These are phyloP conservation scores for Corythoichthys haematopterus DNA, from an alignment of 2,113 vertebrate species.

Conservation along the genomic window DNA sequence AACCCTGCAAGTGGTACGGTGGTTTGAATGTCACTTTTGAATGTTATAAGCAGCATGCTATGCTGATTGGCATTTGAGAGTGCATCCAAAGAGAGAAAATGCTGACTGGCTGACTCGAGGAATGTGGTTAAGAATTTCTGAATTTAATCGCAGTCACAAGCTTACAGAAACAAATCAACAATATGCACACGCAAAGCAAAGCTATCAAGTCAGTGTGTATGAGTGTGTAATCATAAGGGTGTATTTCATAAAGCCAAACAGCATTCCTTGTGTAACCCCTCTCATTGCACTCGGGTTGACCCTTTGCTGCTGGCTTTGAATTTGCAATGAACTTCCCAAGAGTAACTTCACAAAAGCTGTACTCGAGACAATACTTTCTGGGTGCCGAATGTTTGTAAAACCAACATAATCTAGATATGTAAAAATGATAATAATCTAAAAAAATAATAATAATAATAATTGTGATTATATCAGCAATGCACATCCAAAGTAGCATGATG, in stretches of 20 bases:
- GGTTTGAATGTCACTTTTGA: constrained; percentile 6
- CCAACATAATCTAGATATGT: constrained; percentile 21
- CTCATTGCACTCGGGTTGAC: constrained; percentile 45
- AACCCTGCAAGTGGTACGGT: too few species aligned
- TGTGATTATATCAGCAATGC: not conserved
- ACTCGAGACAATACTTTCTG: constrained; percentile 23
- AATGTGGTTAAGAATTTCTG: constrained; percentile 25
- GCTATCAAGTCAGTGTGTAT: constrained; percentile 8
- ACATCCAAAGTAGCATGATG: not conserved
- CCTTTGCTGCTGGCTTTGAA: constrained; percentile 51
- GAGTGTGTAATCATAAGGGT: constrained; percentile 2
- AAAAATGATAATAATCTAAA: not conserved
- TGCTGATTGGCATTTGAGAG: constrained; percentile 21
- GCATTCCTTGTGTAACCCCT: constrained; percentile 24
- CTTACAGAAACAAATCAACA: not conserved
- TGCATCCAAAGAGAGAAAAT: constrained; percentile 32
- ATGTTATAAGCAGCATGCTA: too few species aligned
- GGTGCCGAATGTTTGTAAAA: constrained; percentile 23
- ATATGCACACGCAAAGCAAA: constrained; percentile 7
- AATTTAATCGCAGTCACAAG: constrained; percentile 6
- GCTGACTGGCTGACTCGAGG: constrained; percentile 29
- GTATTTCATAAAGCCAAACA: constrained; percentile 29
- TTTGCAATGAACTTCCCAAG: constrained; percentile 51
- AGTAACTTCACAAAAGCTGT: constrained; percentile 41
- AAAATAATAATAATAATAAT: too few species aligned